phyloP scores from a whole-genome alignment of 2,113 vertebrate species.

The Cygnus atratus region DNA sequence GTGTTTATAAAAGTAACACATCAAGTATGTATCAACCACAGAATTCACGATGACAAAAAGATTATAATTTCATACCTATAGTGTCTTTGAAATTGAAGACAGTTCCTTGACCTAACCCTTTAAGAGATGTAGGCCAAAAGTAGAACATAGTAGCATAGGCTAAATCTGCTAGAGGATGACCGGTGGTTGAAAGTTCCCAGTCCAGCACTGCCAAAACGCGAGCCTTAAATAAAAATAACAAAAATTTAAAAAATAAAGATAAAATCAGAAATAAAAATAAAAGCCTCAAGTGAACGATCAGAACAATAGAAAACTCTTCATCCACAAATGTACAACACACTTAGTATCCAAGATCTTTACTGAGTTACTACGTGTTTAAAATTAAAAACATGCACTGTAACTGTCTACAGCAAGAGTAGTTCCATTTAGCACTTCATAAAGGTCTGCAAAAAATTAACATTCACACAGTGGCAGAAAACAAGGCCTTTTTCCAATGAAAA shows the following conservation, averaged over 20 bases:
- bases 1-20: not conserved
- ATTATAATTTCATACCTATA: slow-evolving; percentile 61
- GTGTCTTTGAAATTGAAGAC: not conserved
- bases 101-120: not conserved
- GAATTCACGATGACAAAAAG: not conserved
- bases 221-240: slow-evolving; percentile 73
- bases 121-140: slow-evolving; percentile 76
- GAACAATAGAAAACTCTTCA: not conserved
- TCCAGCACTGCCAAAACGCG: slow-evolving; percentile 90
- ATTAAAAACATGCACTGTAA: not conserved
- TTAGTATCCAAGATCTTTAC: not conserved
- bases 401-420: not conserved
- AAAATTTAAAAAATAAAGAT: too few relatives aligned
- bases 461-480: not conserved
- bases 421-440: not conserved
- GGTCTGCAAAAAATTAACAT: not conserved
- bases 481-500: not conserved
- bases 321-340: not conserved
- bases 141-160: slow-evolving; percentile 80
- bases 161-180: slow-evolving; percentile 89
- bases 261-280: slow-evolving; percentile 18
- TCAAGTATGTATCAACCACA: not conserved
- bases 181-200: slow-evolving; percentile 94
- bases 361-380: not conserved
- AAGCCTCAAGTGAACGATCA: not conserved